Percentiles rank a stretch among this genome's conserved stretches.
phyloP scores from a whole-genome alignment of 1,140 invertebrate species.

The Sitodiplosis mosellana region DNA sequence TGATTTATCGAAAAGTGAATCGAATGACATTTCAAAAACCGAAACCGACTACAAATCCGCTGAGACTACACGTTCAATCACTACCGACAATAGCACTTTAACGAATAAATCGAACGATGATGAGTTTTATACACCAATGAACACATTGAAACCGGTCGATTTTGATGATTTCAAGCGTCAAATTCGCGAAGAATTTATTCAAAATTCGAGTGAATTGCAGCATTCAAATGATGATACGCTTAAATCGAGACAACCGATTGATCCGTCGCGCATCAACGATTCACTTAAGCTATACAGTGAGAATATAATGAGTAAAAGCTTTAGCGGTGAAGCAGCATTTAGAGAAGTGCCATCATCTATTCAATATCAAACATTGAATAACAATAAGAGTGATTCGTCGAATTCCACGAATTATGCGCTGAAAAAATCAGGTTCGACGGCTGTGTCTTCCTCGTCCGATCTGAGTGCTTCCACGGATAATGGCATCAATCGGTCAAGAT shows the following conservation, averaged over 20 bases:
- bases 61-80: not conserved
- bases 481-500: conserved; percentile 41
- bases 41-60: not conserved
- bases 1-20: conserved; percentile 9
- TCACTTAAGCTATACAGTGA: conserved; percentile 26
- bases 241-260: conserved; percentile 27
- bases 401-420: conserved; percentile 12
- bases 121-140: not conserved
- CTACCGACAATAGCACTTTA: not conserved
- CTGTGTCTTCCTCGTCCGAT: not conserved
- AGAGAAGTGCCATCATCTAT: conserved; percentile 7
- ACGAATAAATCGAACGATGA: not conserved
- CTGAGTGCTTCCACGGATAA: conserved; percentile 14
- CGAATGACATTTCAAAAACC: conserved; percentile 11
- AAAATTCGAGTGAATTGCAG: conserved; percentile 21
- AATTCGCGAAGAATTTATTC: conserved; percentile 21
- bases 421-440: conserved; percentile 24
- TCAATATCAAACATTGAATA: conserved; percentile 2
- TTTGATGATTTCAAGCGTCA: conserved; percentile 24
- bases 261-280: conserved; percentile 27
- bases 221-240: conserved; percentile 23
- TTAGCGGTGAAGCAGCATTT: conserved; percentile 19
- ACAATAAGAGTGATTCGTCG: conserved; percentile 7
- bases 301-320: conserved; percentile 25
- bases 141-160: conserved; percentile 22